Percentiles rank a stretch among this genome's conserved stretches.
These are phyloP conservation scores for Melanargia galathea DNA, from an alignment of 2,888 invertebrate genomes.

Conservation along the genomic window DNA sequence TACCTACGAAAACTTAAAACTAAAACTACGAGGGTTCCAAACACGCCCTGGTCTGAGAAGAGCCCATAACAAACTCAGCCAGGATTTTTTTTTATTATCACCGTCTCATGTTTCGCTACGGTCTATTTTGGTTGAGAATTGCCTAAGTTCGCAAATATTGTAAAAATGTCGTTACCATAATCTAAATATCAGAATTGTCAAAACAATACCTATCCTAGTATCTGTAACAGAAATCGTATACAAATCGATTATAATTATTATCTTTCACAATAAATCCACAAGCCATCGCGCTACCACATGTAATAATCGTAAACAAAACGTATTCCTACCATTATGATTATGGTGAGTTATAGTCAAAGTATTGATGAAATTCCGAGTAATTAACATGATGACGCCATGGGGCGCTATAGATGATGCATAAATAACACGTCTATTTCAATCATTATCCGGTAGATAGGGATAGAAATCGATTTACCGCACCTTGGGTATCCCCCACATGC, in stretches of 20 bases:
- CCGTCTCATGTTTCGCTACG: too few species aligned
- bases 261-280: background rate
- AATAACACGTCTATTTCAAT: conserved; percentile 68
- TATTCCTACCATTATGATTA: conserved; percentile 50
- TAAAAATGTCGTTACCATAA: too few species aligned
- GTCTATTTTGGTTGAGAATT: too few species aligned
- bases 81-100: too few species aligned
- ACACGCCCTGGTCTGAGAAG: too few species aligned
- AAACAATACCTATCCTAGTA: too few species aligned
- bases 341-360: conserved; percentile 64
- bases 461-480: conserved; percentile 50
- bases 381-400: conserved; percentile 66
- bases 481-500: conserved; percentile 56
- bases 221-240: too few species aligned
- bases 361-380: conserved; percentile 71
- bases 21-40: too few species aligned
- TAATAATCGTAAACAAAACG: conserved; percentile 7
- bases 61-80: too few species aligned
- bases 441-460: conserved; percentile 66
- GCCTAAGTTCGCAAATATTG: too few species aligned
- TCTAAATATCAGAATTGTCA: too few species aligned
- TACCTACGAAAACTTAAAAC: too few species aligned
- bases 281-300: background rate
- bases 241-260: background rate
- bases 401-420: conserved; percentile 69